phyloP scores from a whole-genome alignment of 2,888 invertebrate species.

The Drosophila nigricruria region DNA sequence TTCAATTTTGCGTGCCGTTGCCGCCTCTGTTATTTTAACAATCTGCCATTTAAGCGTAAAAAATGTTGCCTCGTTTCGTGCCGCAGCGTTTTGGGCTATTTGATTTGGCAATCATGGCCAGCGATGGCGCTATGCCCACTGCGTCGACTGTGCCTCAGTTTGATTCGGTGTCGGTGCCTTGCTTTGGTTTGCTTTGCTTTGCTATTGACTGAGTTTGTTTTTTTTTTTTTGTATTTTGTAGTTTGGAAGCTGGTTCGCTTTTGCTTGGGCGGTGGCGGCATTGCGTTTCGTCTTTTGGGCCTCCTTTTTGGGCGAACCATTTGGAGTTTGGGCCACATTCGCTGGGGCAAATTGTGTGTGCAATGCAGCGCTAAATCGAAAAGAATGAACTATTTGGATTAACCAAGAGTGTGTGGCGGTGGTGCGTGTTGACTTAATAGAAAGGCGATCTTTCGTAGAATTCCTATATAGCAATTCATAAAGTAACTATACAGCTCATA shows the following conservation, averaged over 20 bases:
- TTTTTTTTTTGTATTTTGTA: not conserved
- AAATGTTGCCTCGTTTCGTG: constrained; percentile 82
- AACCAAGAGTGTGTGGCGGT: constrained; percentile 41
- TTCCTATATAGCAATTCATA: not conserved
- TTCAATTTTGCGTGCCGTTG: constrained; percentile 81
- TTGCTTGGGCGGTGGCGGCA: constrained; percentile 64
- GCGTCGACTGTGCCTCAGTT: constrained; percentile 45
- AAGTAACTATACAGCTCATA: not conserved
- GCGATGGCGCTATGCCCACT: constrained; percentile 67
- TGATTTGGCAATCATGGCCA: constrained; percentile 78
- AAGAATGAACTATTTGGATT: constrained; percentile 52
- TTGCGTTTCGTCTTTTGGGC: constrained; percentile 68
- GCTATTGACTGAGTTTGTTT: constrained; percentile 15
- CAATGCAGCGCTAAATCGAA: constrained; percentile 35
- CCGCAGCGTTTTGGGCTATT: constrained; percentile 78
- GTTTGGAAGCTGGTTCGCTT: constrained; percentile 11
- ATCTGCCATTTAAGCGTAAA: constrained; percentile 82
- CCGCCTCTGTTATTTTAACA: constrained; percentile 81
- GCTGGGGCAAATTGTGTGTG: constrained; percentile 45
- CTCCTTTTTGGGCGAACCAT: constrained; percentile 67
- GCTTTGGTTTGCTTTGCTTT: constrained; percentile 34
- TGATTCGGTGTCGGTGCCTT: constrained; percentile 38
- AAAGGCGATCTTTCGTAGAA: not conserved
- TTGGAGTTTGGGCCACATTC: constrained; percentile 38
- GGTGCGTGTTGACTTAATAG: constrained; percentile 6